Evolutionary conservation across 1,140 invertebrate genomes (phyloP).

Genomic region (Latrodectus geometricus): DNA sequence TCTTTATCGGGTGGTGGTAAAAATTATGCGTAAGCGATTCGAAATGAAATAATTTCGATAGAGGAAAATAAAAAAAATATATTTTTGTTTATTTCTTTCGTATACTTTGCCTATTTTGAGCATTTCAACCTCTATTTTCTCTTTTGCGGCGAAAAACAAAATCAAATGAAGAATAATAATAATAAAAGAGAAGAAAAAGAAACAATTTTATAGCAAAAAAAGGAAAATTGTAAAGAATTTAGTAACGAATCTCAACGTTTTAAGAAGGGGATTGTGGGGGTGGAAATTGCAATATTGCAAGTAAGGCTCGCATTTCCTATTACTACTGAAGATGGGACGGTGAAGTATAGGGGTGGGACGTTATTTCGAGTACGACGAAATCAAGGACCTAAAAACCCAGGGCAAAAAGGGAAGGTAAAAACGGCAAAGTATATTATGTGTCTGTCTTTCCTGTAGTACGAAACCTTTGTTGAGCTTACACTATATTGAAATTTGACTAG

Average conservation of each 20-base stretch:
- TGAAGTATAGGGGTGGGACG: constrained; percentile 6
- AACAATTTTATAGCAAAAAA: not conserved
- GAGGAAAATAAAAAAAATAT: not conserved
- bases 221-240: not conserved
- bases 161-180: constrained; percentile 32
- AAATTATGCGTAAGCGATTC: constrained; percentile 30
- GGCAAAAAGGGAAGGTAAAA: constrained; percentile 12
- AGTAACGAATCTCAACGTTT: constrained; percentile 25
- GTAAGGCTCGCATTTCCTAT: constrained; percentile 27
- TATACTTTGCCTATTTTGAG: not conserved
- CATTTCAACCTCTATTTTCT: not conserved
- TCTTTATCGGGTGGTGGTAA: not conserved
- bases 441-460: constrained; percentile 18
- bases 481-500: constrained; percentile 47
- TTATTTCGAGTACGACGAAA: constrained; percentile 31
- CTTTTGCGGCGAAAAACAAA: constrained; percentile 9
- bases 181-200: not conserved
- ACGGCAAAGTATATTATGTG: constrained; percentile 27
- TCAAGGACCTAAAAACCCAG: not conserved
- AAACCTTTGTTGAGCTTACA: constrained; percentile 16
- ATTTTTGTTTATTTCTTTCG: constrained; percentile 23
- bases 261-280: not conserved
- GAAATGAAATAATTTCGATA: constrained; percentile 10
- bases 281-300: constrained; percentile 29
- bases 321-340: constrained; percentile 28